Conservation (phyloP, 2,113 vertebrate genomes). For the Daubentonia madagascariensis region DNA sequence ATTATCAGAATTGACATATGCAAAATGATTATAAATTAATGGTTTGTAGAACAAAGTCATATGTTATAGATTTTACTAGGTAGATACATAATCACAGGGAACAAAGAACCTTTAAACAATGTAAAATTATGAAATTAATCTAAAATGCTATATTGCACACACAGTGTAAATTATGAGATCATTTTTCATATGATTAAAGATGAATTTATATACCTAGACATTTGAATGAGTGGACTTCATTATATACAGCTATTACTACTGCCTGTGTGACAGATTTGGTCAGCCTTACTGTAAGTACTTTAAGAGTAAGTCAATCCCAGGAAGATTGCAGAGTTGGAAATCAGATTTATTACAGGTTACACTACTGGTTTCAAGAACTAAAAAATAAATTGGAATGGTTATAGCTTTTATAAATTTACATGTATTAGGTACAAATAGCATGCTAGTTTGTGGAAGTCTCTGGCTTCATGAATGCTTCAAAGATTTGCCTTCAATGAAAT, state of each 20-base stretch:
- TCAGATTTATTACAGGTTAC: constrained; percentile 52
- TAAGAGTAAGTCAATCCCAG: constrained; percentile 41
- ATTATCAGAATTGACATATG: constrained; percentile 72
- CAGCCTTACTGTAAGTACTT: constrained; percentile 45
- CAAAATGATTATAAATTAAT: constrained; percentile 81
- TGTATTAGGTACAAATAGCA: not conserved
- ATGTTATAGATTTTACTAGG: constrained; percentile 74
- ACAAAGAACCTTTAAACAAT: constrained; percentile 66
- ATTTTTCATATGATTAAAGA: constrained; percentile 50
- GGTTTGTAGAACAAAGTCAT: constrained; percentile 71
- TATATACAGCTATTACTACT: constrained; percentile 11
- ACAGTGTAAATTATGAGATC: constrained; percentile 48
- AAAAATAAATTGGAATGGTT: constrained; percentile 48
- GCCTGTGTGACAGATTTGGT: constrained; percentile 41
- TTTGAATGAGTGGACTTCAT: constrained; percentile 38
- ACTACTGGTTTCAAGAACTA: constrained; percentile 36
- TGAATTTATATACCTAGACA: constrained; percentile 44
- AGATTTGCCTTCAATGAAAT: not conserved
- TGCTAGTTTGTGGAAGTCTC: not conserved
- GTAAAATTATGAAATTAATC: constrained; percentile 59
- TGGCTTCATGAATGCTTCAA: not conserved
- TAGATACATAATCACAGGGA: constrained; percentile 57
- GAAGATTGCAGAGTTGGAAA: constrained; percentile 37
- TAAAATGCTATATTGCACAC: constrained; percentile 6
- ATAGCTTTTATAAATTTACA: not conserved